Conservation (phyloP, 2,113 vertebrate genomes). For the Oreochromis spilurus region DNA sequence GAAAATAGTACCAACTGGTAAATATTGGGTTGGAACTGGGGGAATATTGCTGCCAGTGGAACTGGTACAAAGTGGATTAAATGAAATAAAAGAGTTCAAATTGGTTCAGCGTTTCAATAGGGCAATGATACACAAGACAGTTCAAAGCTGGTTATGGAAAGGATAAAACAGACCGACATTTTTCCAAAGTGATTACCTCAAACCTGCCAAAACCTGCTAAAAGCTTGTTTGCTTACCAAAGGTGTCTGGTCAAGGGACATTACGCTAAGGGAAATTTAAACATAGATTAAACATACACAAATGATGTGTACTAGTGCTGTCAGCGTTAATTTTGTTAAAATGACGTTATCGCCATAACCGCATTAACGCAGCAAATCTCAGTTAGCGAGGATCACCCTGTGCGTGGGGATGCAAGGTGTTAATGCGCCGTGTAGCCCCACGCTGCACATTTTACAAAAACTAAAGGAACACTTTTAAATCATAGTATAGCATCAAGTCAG, state of each 20-base stretch:
- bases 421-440: background rate
- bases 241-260: background rate
- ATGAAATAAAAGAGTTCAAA: background rate
- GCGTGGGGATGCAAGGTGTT: background rate
- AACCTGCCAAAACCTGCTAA: background rate
- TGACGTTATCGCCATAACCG: background rate
- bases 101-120: background rate
- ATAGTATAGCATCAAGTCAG: background rate
- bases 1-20: background rate
- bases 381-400: background rate
- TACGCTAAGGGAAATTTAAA: background rate
- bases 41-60: background rate
- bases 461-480: background rate
- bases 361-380: background rate
- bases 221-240: background rate
- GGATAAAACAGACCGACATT: background rate
- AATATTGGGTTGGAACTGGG: background rate
- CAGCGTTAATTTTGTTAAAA: background rate
- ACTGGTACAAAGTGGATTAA: background rate
- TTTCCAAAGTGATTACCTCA: background rate
- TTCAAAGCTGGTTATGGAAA: background rate
- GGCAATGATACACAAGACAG: background rate
- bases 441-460: background rate
- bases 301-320: background rate
- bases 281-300: background rate